phyloP scores from a whole-genome alignment of 92 coral and sea anemone genomes.

The Pocillopora meandrina region DNA sequence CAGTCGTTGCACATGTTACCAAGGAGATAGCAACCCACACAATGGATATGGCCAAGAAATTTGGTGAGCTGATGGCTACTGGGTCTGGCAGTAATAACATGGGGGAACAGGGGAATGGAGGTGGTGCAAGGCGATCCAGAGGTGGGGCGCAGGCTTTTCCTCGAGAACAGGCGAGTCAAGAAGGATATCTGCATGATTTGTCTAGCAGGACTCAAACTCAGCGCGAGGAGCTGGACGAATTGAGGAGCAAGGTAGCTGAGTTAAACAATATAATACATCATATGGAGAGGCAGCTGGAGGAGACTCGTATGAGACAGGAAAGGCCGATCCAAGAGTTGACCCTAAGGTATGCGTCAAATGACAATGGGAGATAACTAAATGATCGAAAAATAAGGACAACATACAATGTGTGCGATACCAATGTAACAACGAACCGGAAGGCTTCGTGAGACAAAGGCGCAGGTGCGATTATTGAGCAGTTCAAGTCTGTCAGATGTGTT shows the following conservation, averaged over 20 bases:
- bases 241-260: constrained; percentile 25
- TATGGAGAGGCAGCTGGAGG: constrained; percentile 59
- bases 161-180: constrained; percentile 36
- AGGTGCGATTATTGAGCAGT: no score
- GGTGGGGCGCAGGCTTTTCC: constrained; percentile 12
- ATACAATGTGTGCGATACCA: no score
- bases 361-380: no score
- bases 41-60: constrained; percentile 36
- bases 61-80: background rate
- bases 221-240: constrained; percentile 44
- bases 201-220: constrained; percentile 21
- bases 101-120: background rate
- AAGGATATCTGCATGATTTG: constrained; percentile 3
- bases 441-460: no score
- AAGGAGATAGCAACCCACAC: constrained; percentile 28
- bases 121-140: constrained; percentile 7
- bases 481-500: no score
- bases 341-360: constrained; percentile 14
- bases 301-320: constrained; percentile 55
- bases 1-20: constrained; percentile 20
- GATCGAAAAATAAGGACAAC: no score
- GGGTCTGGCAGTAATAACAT: no score
- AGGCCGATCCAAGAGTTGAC: constrained; percentile 58
- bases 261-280: constrained; percentile 12
- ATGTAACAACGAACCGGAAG: no score